These are phyloP conservation scores for Tridacna gigas DNA, from an alignment of 2,888 invertebrate genomes.

Conservation along the genomic window DNA sequence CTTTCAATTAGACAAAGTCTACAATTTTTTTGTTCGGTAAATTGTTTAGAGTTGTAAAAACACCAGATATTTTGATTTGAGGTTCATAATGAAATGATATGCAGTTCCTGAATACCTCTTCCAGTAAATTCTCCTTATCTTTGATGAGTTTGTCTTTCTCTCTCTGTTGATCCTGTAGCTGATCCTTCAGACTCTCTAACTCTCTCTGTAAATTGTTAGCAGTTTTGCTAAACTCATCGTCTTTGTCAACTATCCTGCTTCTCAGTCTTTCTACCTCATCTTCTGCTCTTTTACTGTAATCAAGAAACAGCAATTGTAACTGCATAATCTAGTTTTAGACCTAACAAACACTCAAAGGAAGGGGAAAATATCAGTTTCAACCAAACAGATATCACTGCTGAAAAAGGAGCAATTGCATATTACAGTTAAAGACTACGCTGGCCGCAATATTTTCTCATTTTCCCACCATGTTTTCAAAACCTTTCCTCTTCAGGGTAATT, in stretches of 20 bases:
- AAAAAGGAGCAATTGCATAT: no score
- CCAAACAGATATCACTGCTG: no score
- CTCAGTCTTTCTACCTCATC: slow-evolving; percentile 67
- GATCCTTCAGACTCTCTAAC: slow-evolving; percentile 68
- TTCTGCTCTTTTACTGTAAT: slow-evolving; percentile 67
- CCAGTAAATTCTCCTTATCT: slow-evolving; percentile 80
- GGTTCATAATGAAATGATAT: no score
- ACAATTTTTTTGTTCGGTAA: no score
- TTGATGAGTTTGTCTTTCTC: slow-evolving; percentile 75
- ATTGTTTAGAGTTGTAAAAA: no score
- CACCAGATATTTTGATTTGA: no score
- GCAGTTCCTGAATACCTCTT: slow-evolving; percentile 72
- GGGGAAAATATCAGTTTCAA: no score
- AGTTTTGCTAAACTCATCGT: slow-evolving; percentile 72
- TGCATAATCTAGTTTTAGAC: no score
- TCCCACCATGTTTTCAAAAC: neutral
- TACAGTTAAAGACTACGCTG: neutral
- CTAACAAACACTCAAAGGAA: no score
- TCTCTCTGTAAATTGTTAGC: slow-evolving; percentile 74
- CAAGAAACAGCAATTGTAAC: neutral
- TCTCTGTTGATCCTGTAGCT: slow-evolving; percentile 70
- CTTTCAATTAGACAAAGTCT: no score
- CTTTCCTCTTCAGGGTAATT: neutral
- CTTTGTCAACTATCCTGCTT: slow-evolving; percentile 64
- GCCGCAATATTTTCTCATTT: neutral